Base-by-base conservation (phyloP, 92 coral and sea anemone genomes). In the Muricea muricata region DNA sequence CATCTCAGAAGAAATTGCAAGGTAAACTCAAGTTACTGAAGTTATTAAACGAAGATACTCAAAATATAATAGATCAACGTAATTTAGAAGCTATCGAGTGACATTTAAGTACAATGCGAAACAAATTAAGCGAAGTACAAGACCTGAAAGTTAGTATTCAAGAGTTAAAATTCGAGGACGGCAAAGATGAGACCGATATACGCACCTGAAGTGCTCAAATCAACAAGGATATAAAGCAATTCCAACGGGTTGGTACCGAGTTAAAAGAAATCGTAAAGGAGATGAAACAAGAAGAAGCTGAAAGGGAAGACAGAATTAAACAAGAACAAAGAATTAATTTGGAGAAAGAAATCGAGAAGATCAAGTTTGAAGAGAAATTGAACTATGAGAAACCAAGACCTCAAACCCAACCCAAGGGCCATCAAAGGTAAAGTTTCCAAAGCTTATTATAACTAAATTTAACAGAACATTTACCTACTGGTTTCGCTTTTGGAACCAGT, bases 51-150 rank as follows among this genome's bases (percentile, higher is more conserved):
- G 31, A 57, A 7, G 29, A 20, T 57, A 21, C 65, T 28, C 21
- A 20, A 57, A n/a, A 4, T n/a, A 66, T 4, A 66, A 20, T 66
- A 23, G 31, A 32, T 30, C 12, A 37, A 32, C 73, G 10, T 28
- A 45, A 66, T 37, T 30, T 18, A 66, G 73, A 66, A n/a, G 18
- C 73, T 31, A 66, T 66, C 40, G 73, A 66, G 67, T 18, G 30
- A 3, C 67, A 58, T 58, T 1, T 2, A 29, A 58, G 23, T 30
- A 15, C 25, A 4, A 58, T 58, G 18, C 67, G 23, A 12, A 29
- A 5, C 1, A 58, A 58, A 58, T 29, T 58, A 15, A 2, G 30
- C 29, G 67, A 58, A 58, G 23, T 58, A 58, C 67, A 58, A 58
- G 67, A 58, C 18, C 30, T 58, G 23, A 58, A 58, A 15, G 2